Conservation (phyloP, 2,888 invertebrate species). For the Caenorhabditis uteleia region DNA sequence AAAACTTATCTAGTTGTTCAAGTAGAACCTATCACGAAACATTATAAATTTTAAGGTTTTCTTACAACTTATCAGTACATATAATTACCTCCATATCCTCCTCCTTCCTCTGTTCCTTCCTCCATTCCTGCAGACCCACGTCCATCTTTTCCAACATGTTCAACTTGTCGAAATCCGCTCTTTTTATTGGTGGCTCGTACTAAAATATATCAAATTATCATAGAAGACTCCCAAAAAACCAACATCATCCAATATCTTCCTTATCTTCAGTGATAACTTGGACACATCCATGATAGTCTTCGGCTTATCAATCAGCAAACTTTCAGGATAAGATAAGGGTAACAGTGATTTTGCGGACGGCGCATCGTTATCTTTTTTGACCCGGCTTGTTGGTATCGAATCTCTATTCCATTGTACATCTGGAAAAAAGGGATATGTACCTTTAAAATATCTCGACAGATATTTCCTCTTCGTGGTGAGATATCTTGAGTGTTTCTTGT, state of each 20-base stretch:
- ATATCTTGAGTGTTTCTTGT: no score
- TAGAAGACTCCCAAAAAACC: neutral
- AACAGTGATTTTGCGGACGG: no score
- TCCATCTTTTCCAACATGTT: conserved; percentile 26
- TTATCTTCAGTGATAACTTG: conserved; percentile 6
- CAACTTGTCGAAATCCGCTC: no score
- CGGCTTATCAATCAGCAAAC: conserved; percentile 8
- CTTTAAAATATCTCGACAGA: neutral
- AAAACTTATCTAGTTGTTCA: no score
- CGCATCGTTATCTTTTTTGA: neutral
- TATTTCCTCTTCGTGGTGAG: no score
- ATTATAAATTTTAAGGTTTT: no score
- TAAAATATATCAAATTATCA: neutral
- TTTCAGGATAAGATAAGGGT: conserved; percentile 7
- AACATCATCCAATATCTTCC: neutral
- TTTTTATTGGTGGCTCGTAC: neutral
- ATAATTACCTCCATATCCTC: conserved; percentile 14
- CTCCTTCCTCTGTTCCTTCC: conserved; percentile 19
- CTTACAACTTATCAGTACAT: no score
- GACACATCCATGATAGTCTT: conserved; percentile 23
- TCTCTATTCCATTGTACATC: conserved; percentile 49
- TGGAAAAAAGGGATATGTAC: conserved; percentile 1
- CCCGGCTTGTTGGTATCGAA: conserved; percentile 8
- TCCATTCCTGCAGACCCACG: conserved; percentile 15
- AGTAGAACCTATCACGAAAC: no score